A percentile compares a stretch with the other conserved stretches of the same genome.
Conservation (phyloP, 2,888 invertebrate genomes). For the Digitonthophagus gazella region DNA sequence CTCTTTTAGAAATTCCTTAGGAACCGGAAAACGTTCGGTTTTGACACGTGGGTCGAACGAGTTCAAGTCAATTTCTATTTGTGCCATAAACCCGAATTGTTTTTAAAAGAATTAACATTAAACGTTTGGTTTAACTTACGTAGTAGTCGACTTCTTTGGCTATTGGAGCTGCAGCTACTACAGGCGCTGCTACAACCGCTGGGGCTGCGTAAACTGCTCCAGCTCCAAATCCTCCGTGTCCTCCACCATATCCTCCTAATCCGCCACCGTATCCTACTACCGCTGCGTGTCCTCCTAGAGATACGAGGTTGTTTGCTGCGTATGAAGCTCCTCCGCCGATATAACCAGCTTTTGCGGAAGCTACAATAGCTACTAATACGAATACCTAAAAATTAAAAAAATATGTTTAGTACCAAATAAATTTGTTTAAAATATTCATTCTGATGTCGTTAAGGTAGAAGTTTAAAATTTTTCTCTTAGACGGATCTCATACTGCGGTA, state of each 20-base stretch:
- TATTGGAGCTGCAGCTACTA: slow-evolving; percentile 40
- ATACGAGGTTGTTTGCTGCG: slow-evolving; percentile 16
- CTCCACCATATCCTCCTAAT: slow-evolving; percentile 5
- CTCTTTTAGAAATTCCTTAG: not conserved
- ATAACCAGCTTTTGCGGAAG: slow-evolving; percentile 53
- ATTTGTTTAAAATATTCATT: too few relatives aligned
- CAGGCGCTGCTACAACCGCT: slow-evolving; percentile 42
- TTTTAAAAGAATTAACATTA: too few relatives aligned
- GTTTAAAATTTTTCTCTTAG: too few relatives aligned
- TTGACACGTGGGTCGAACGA: too few relatives aligned
- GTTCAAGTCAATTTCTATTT: too few relatives aligned
- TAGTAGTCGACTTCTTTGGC: slow-evolving; percentile 46
- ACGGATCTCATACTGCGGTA: too few relatives aligned
- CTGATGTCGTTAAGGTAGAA: too few relatives aligned
- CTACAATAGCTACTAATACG: slow-evolving; percentile 44
- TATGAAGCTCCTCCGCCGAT: slow-evolving; percentile 42
- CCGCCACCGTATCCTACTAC: slow-evolving; percentile 14
- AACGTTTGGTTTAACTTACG: slow-evolving; percentile 29
- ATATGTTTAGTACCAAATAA: not conserved
- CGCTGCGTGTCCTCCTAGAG: not conserved
- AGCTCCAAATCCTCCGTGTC: not conserved
- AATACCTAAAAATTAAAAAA: not conserved
- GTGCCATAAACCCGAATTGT: too few relatives aligned
- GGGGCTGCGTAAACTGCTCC: slow-evolving; percentile 32
- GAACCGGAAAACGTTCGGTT: not conserved